phyloP scores from a whole-genome alignment of 2,113 vertebrate species.

The Orientallactaga bullata region DNA sequence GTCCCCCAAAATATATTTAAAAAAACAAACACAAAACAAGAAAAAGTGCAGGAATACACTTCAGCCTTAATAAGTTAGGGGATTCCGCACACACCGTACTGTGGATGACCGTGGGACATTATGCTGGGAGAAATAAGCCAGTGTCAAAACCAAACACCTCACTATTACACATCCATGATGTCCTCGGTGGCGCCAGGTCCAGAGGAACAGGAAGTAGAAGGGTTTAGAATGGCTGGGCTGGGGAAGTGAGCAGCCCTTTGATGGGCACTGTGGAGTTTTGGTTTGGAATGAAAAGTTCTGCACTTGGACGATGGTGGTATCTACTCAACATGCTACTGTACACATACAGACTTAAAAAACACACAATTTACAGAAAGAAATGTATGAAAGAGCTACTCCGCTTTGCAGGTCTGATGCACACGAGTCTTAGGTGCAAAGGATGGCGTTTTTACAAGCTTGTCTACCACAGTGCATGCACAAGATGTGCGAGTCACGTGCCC shows the following conservation, averaged over 20 bases:
- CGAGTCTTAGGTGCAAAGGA: neutral
- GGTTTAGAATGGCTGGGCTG: no score
- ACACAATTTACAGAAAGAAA: neutral
- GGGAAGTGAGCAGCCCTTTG: no score
- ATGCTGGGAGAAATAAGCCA: fast-evolving
- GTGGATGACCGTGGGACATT: neutral
- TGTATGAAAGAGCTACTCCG: no score
- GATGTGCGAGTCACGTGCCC: fast-evolving
- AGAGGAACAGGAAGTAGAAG: neutral
- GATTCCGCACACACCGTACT: fast-evolving
- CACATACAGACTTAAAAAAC: no score
- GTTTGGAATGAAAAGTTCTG: neutral
- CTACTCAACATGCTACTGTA: fast-evolving
- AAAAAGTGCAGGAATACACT: neutral
- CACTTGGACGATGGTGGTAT: no score
- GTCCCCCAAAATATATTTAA: no score
- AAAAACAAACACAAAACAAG: no score
- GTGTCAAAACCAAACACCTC: fast-evolving
- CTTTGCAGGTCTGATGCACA: no score
- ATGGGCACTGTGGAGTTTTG: neutral
- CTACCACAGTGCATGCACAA: no score
- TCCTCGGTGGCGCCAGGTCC: neutral
- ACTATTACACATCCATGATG: neutral
- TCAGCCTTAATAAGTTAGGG: neutral
- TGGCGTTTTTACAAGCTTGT: neutral